Percentiles rank a stretch among this genome's conserved stretches.
phyloP scores from a whole-genome alignment of 2,113 vertebrate genomes.

The Coptodon bakossiorum region DNA sequence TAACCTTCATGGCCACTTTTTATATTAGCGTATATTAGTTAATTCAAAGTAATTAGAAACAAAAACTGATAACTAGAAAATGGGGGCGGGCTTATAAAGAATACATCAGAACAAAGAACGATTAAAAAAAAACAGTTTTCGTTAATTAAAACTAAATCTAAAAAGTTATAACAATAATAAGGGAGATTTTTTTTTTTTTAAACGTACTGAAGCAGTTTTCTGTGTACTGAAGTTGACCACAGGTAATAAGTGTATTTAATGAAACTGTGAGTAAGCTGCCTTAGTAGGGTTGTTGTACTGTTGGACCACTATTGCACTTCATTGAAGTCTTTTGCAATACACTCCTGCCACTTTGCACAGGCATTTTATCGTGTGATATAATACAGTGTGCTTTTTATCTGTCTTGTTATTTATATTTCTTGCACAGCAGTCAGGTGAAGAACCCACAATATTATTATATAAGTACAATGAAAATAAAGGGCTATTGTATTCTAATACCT shows the following conservation, averaged over 20 bases:
- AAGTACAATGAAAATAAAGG: not conserved
- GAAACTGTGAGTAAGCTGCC: not conserved
- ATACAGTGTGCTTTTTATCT: not conserved
- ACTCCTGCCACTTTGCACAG: not conserved
- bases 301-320: not conserved
- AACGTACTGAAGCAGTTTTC: not conserved
- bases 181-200: fast-evolving
- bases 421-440: not conserved
- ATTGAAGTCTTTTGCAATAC: not conserved
- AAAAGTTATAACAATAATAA: not conserved
- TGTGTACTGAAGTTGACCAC: not conserved
- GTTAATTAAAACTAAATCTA: not conserved
- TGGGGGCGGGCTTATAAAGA: not conserved
- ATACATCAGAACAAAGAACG: not conserved
- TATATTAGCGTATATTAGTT: not conserved
- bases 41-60: not conserved
- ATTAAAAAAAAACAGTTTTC: not conserved
- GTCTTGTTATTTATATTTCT: not conserved
- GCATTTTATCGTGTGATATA: not conserved
- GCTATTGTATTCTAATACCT: not conserved
- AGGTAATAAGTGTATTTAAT: not conserved
- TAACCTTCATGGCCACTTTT: not conserved
- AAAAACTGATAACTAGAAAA: not conserved
- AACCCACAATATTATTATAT: not conserved
- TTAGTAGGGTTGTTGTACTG: not conserved